A percentile compares a stretch with the other conserved stretches of the same genome.
Evolutionary conservation across 2,888 invertebrate species (phyloP).

Genomic region (Eilema depressum): DNA sequence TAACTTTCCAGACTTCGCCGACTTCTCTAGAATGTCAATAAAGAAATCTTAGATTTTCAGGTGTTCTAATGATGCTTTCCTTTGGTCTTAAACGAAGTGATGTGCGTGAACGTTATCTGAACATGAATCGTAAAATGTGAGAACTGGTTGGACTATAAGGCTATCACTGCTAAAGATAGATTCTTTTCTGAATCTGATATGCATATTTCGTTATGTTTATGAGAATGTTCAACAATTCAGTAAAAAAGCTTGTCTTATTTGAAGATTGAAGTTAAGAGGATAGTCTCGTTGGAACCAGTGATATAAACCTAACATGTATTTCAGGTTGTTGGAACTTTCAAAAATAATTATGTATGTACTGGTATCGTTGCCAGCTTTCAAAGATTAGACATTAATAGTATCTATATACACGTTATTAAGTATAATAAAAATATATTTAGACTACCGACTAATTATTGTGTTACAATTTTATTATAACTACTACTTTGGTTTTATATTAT

Average conservation of each 20-base stretch:
- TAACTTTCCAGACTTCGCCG: neutral
- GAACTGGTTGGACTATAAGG: neutral
- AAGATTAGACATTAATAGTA: neutral
- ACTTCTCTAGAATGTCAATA: neutral
- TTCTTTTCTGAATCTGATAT: neutral
- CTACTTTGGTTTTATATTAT: neutral
- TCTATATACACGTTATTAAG: neutral
- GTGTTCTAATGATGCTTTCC: neutral
- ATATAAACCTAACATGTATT: neutral
- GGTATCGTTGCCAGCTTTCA: neutral
- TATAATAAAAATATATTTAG: neutral
- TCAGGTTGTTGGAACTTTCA: too few relatives aligned
- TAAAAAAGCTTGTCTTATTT: neutral
- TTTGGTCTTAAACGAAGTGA: neutral
- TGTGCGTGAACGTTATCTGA: too few relatives aligned
- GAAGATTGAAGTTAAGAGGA: neutral
- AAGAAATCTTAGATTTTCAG: neutral
- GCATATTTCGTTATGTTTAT: neutral
- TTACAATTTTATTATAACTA: slow-evolving; percentile 4
- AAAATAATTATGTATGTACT: neutral
- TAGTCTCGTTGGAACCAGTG: neutral
- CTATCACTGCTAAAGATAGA: neutral
- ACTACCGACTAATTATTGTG: neutral
- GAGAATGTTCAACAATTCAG: neutral
- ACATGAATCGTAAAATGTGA: neutral